phyloP scores from a whole-genome alignment of 2,113 vertebrate species.

The Anthoscopus minutus region DNA sequence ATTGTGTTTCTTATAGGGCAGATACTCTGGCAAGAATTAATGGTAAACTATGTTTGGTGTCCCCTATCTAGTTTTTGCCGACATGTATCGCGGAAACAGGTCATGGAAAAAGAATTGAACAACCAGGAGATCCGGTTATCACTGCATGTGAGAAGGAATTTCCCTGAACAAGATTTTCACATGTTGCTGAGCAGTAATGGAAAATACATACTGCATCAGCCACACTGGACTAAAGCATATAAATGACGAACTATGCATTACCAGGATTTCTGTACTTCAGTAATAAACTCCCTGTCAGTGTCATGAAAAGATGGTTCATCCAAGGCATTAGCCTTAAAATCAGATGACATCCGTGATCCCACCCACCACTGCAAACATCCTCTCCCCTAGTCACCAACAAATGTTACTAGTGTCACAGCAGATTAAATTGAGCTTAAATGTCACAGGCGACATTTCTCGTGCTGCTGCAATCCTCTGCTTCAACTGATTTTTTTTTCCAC shows the following conservation, averaged over 20 bases:
- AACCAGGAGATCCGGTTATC: not conserved
- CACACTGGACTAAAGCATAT: not conserved
- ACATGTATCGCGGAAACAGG: not conserved
- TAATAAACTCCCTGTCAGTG: not conserved
- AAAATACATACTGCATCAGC: not conserved
- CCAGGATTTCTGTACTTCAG: not conserved
- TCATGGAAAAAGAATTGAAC: not conserved
- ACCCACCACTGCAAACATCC: not conserved
- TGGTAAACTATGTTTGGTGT: not conserved
- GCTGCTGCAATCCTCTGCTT: not conserved
- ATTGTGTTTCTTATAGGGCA: not conserved
- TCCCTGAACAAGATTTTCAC: not conserved
- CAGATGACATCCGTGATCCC: not conserved
- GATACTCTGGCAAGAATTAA: not conserved
- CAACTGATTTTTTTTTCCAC: not conserved
- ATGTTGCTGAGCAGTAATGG: not conserved
- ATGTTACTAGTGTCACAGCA: conserved; percentile 5
- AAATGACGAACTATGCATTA: not conserved
- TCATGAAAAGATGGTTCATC: not conserved
- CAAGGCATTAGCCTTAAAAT: not conserved
- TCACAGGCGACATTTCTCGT: not conserved
- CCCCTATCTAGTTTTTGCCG: not conserved
- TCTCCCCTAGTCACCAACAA: conserved; percentile 26
- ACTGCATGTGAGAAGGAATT: not conserved
- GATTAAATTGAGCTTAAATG: conserved; percentile 49